Conservation (phyloP, 2,888 invertebrate genomes). For the Nephrotoma flavescens region DNA sequence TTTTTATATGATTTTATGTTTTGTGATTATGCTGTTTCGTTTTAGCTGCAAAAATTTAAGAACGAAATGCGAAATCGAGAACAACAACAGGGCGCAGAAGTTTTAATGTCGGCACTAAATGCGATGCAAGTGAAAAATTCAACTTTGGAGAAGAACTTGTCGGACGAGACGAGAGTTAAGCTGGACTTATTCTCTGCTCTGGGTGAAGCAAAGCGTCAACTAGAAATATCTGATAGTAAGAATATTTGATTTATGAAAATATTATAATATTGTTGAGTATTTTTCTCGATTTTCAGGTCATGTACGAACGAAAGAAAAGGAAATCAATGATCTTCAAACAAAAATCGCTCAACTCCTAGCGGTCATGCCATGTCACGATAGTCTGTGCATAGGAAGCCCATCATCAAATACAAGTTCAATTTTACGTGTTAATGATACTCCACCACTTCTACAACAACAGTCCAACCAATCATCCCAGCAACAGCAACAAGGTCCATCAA, state of each 20-base stretch:
- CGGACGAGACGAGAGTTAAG: slow-evolving; percentile 94
- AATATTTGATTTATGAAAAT: slow-evolving; percentile 12
- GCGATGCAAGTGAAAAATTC: slow-evolving; percentile 81
- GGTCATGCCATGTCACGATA: slow-evolving; percentile 63
- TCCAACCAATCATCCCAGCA: slow-evolving; percentile 8
- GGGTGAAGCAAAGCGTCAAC: slow-evolving; percentile 83
- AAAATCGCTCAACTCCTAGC: slow-evolving; percentile 88
- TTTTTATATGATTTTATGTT: background rate
- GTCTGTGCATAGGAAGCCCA: slow-evolving; percentile 37
- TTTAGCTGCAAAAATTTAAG: slow-evolving; percentile 28
- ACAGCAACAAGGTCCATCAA: slow-evolving; percentile 18
- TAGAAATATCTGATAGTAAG: slow-evolving; percentile 75
- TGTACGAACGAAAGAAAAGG: slow-evolving; percentile 74
- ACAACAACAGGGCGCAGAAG: slow-evolving; percentile 45
- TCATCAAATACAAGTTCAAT: slow-evolving; percentile 43
- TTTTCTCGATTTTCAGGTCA: slow-evolving; percentile 38
- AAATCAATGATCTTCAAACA: slow-evolving; percentile 78
- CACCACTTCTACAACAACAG: slow-evolving; percentile 19
- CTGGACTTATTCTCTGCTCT: slow-evolving; percentile 94
- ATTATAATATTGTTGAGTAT: background rate
- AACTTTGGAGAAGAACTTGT: slow-evolving; percentile 85
- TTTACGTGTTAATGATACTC: slow-evolving; percentile 40
- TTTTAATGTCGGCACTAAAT: slow-evolving; percentile 62
- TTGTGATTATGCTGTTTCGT: background rate
- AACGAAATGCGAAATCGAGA: slow-evolving; percentile 29